Conservation (phyloP, 1,140 invertebrate species). For the Watersipora subatra region DNA sequence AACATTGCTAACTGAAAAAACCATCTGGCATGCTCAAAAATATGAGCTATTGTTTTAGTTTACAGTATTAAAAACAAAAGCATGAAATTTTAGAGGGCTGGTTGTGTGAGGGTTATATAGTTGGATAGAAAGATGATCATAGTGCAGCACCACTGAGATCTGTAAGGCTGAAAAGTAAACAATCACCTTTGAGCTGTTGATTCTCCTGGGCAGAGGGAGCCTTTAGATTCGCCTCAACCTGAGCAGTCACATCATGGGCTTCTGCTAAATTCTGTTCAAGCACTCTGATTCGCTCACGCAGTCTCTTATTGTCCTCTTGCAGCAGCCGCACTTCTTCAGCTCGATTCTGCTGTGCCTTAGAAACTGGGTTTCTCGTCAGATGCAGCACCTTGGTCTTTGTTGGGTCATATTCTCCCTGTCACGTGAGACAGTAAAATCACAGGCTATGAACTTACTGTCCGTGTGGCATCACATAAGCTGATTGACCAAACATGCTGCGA, state of each 20-base stretch:
- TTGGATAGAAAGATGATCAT: no score
- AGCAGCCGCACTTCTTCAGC: conserved; percentile 54
- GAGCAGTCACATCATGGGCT: conserved; percentile 23
- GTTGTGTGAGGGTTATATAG: no score
- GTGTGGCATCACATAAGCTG: no score
- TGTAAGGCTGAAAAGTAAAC: no score
- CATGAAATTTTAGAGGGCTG: no score
- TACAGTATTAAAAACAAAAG: no score
- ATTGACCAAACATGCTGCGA: no score
- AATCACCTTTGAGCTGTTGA: background rate
- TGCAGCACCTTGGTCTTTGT: conserved; percentile 38
- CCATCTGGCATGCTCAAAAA: no score
- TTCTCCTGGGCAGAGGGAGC: background rate
- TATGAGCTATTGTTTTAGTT: no score
- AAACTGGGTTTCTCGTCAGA: conserved; percentile 63
- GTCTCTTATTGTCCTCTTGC: conserved; percentile 54
- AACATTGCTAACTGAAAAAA: no score
- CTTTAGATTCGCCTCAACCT: conserved; percentile 43
- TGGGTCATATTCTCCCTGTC: conserved; percentile 36
- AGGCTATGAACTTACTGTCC: background rate
- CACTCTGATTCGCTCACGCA: conserved; percentile 44
- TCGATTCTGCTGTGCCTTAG: conserved; percentile 50
- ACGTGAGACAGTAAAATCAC: background rate
- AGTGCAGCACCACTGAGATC: no score
- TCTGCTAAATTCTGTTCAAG: conserved; percentile 26